Percentiles rank a stretch among this genome's conserved stretches.
These are phyloP conservation scores for Heliconius congener DNA, from an alignment of 1,140 invertebrate genomes.

Conservation along the genomic window DNA sequence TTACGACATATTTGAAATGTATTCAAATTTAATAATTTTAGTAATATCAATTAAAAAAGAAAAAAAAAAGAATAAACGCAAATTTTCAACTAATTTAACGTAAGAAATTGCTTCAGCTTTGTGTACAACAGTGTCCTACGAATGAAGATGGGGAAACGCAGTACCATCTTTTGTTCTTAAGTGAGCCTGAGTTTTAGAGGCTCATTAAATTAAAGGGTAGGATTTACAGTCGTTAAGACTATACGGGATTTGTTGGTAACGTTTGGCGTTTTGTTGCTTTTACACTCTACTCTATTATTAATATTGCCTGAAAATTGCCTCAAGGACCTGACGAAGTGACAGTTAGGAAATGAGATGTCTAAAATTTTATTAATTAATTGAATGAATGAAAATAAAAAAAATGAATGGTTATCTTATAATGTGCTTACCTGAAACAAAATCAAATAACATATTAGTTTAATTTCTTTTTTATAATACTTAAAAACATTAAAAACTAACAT, in stretches of 20 bases:
- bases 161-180: conserved; percentile 63
- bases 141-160: conserved; percentile 53
- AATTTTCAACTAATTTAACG: background rate
- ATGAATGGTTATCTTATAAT: background rate
- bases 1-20: too few relatives aligned
- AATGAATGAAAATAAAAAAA: background rate
- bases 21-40: too few relatives aligned
- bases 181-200: conserved; percentile 68
- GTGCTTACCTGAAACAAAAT: conserved; percentile 25
- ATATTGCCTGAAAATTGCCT: conserved; percentile 42
- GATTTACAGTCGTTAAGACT: conserved; percentile 62
- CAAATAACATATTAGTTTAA: background rate
- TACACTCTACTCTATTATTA: conserved; percentile 44
- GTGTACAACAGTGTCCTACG: conserved; percentile 32
- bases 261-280: conserved; percentile 44
- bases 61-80: background rate
- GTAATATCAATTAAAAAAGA: background rate
- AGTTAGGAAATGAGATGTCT: conserved; percentile 16
- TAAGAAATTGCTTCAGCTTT: conserved; percentile 18
- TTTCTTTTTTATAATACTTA: too few relatives aligned
- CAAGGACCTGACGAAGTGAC: conserved; percentile 20
- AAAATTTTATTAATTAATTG: conserved; percentile 24
- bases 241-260: conserved; percentile 50
- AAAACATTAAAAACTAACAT: too few relatives aligned
- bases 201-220: conserved; percentile 73